Evolutionary conservation across 1,140 invertebrate genomes (phyloP).

Genomic region (Macrosteles quadrilineatus): DNA sequence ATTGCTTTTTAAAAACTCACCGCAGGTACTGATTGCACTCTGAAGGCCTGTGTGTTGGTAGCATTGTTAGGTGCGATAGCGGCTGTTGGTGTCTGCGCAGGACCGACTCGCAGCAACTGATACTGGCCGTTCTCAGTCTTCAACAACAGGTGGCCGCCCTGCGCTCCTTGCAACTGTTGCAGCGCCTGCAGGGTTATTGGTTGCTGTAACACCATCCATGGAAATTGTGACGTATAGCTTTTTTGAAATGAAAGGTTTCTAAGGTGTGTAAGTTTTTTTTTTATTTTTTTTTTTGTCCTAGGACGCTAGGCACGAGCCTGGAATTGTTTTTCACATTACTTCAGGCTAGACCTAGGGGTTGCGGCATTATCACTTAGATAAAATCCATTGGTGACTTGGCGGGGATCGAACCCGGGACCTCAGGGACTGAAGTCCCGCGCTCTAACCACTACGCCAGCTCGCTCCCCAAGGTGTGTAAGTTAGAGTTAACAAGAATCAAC

Average conservation of each 20-base stretch:
- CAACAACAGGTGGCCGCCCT: slow-evolving; percentile 82
- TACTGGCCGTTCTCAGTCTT: slow-evolving; percentile 96
- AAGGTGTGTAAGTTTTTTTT: background rate
- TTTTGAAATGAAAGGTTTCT: background rate
- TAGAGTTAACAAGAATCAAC: background rate
- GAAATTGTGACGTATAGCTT: slow-evolving; percentile 44
- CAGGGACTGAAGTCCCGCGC: too few species aligned
- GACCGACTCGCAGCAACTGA: slow-evolving; percentile 85
- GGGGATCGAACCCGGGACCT: too few species aligned
- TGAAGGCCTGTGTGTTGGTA: slow-evolving; percentile 54
- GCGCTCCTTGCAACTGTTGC: slow-evolving; percentile 77
- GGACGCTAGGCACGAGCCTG: too few species aligned
- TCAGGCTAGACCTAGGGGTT: too few species aligned
- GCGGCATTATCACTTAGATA: too few species aligned
- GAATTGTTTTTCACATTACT: too few species aligned
- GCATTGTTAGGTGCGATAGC: slow-evolving; percentile 61
- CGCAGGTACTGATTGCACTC: slow-evolving; percentile 60
- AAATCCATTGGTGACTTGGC: too few species aligned
- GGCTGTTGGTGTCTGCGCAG: slow-evolving; percentile 58
- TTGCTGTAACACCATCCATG: slow-evolving; percentile 62
- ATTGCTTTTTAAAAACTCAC: too few species aligned
- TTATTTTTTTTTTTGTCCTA: too few species aligned
- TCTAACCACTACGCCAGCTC: too few species aligned
- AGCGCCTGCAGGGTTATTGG: slow-evolving; percentile 78
- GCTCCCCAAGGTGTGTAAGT: too few species aligned